Conservation (phyloP, 2,113 vertebrate genomes). For the Cichladusa arquata region DNA sequence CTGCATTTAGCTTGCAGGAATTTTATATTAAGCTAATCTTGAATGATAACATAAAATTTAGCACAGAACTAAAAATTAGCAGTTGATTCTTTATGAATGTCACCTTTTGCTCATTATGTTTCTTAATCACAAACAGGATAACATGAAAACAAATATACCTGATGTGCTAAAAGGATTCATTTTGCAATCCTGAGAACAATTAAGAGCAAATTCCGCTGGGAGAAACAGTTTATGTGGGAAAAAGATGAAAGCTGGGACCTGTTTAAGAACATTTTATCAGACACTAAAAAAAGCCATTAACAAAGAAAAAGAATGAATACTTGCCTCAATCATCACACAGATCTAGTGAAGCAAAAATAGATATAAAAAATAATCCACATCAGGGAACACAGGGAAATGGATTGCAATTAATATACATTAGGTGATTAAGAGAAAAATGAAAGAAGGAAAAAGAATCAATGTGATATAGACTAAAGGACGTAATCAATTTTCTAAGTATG, state of each 20-base stretch:
- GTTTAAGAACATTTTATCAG: neutral
- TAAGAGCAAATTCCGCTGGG: neutral
- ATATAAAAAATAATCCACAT: neutral
- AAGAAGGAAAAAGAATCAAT: neutral
- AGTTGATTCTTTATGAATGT: slow-evolving; percentile 7
- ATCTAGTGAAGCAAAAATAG: neutral
- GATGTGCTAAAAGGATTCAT: neutral
- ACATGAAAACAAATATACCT: slow-evolving; percentile 34
- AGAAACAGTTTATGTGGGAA: neutral
- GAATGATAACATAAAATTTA: slow-evolving; percentile 1
- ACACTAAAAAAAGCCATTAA: neutral
- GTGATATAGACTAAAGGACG: neutral
- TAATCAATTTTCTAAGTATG: neutral
- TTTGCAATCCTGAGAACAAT: slow-evolving; percentile 18
- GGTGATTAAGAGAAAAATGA: neutral
- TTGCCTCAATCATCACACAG: neutral
- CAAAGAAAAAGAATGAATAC: neutral
- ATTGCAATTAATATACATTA: slow-evolving; percentile 14
- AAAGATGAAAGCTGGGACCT: slow-evolving; percentile 15
- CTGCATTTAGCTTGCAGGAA: neutral
- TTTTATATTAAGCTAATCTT: neutral
- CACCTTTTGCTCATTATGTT: slow-evolving; percentile 19
- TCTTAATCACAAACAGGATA: neutral
- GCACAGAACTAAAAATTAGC: neutral
- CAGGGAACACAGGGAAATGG: neutral